Conservation (phyloP, 2,797 vertebrate genomes). For the Schizopygopsis malacanthus region DNA sequence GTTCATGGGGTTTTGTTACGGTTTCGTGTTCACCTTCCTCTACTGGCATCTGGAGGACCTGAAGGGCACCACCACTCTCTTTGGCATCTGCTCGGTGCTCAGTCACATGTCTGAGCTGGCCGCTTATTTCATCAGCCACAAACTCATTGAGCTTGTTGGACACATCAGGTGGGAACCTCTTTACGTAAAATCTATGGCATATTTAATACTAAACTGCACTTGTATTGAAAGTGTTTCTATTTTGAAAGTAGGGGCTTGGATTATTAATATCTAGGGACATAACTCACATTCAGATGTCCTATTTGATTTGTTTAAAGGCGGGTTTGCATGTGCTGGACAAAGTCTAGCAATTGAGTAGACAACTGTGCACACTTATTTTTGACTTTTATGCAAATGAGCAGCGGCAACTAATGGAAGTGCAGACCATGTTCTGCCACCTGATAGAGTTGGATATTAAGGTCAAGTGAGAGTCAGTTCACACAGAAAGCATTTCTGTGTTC, state of each 20-base stretch:
- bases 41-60: constrained; percentile 98
- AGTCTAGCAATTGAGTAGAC: neutral
- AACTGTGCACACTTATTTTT: neutral
- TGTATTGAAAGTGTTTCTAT: neutral
- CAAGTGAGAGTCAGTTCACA: neutral
- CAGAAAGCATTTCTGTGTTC: neutral
- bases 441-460: neutral
- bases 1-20: constrained; percentile 99
- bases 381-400: neutral
- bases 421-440: neutral
- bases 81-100: constrained; percentile 93
- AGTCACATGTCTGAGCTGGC: constrained; percentile 93
- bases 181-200: neutral
- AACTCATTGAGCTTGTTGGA: constrained; percentile 94
- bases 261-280: neutral
- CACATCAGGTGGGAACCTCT: constrained; percentile 87
- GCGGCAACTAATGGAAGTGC: neutral
- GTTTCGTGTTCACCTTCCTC: constrained; percentile 97
- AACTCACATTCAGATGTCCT: neutral
- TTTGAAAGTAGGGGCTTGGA: neutral
- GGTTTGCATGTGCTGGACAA: neutral
- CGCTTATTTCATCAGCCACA: constrained; percentile 98
- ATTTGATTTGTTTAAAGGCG: neutral
- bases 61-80: constrained; percentile 92
- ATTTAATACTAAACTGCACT: neutral